Base-by-base conservation (phyloP, 2,888 invertebrate genomes). In the Baccha elongata region DNA sequence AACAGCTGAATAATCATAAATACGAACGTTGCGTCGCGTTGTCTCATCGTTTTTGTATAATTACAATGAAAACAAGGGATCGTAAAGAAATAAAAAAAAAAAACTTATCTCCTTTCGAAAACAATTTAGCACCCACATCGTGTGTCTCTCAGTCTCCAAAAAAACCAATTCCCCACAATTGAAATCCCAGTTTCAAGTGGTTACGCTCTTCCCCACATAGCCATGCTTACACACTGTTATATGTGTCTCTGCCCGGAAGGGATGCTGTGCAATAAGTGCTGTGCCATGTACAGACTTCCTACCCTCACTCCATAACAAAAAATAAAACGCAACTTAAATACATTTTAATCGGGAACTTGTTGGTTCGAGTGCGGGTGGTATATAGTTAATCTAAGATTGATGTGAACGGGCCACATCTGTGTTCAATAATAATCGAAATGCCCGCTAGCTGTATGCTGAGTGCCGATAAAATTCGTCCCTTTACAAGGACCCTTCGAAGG, bases 371-470 rank as follows among this genome's bases (percentile, higher is more conserved):
- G 17, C 2, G 19, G 81, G 72, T 23, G 78, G 76, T 83, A 72
- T 83, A 72, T 32, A 78, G 83, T 83, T 81, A 83, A 83, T 83
- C 83, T 83, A 83, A 83, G 83, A 83, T 83, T 78, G 83, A 83
- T 83, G 83, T 72, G 78, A 83, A 83, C 83, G 72, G 62, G 78
- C 62, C 83, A 72, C 83, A 83, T 83, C 83, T 83, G 83, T 78
- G 83, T 78, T 73, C 83, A 78, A 78, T 83, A 83, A 78, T 83
- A 83, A 78, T 83, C 83, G 78, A 83, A 78, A 78, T 73, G 72
- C 72, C 83, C 83, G 71, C 83, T 73, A 73, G 83, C 83, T 83
- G 32, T 83, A 73, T 71, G 62, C 72, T 65, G 60, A 68, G 72
- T 67, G 35, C 67, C 44, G 83, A 78, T 83, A 68, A 83, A 83